Evolutionary conservation across 2,888 invertebrate genomes (phyloP).

Genomic region (Scaptomyza parva): DNA sequence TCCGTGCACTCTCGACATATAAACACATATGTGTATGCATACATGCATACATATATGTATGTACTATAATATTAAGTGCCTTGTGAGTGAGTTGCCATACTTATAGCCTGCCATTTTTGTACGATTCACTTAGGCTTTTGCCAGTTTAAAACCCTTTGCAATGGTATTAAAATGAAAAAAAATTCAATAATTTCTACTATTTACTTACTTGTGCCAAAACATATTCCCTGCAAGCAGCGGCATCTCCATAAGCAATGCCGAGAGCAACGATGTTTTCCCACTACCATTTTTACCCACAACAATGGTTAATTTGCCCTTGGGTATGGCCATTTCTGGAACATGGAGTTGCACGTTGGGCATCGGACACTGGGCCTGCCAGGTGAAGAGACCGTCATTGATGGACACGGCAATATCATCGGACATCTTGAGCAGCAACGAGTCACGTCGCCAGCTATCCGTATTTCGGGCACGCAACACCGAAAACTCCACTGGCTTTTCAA

Average conservation of each 20-base stretch:
- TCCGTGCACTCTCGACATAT: conserved; percentile 1
- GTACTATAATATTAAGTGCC: conserved; percentile 24
- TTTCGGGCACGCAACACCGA: conserved; percentile 65
- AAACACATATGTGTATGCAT: conserved; percentile 1
- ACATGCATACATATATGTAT: background rate
- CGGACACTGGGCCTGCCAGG: conserved; percentile 61
- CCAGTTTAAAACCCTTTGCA: background rate
- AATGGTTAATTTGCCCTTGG: conserved; percentile 88
- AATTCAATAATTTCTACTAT: too few species aligned
- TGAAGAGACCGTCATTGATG: conserved; percentile 81
- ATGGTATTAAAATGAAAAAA: background rate
- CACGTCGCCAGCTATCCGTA: conserved; percentile 78
- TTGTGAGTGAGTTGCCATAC: conserved; percentile 26
- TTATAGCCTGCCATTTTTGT: conserved; percentile 36
- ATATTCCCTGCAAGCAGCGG: conserved; percentile 88
- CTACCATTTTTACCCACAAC: conserved; percentile 92
- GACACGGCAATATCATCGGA: conserved; percentile 83
- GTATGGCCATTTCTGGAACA: conserved; percentile 83
- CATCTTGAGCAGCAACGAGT: conserved; percentile 82
- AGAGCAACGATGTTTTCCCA: conserved; percentile 92
- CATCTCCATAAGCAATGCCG: conserved; percentile 93
- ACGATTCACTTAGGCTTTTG: background rate
- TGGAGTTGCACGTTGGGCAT: conserved; percentile 68
- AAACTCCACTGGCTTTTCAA: conserved; percentile 61
- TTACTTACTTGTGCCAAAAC: conserved; percentile 87